Evolutionary conservation across 2,888 invertebrate genomes (phyloP).

Genomic region (Odontomyia ornata): DNA sequence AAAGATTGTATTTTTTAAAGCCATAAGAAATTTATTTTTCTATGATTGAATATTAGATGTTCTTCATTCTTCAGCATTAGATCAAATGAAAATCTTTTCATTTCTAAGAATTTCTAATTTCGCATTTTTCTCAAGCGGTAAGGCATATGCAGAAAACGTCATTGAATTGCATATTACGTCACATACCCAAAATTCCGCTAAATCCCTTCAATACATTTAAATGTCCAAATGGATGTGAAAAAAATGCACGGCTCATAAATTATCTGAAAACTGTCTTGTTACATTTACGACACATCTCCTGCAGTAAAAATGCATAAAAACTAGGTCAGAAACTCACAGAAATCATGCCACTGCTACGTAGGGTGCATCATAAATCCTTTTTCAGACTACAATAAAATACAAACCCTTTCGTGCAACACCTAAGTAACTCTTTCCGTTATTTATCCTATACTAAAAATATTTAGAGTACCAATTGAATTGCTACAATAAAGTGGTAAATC

Average conservation of each 20-base stretch:
- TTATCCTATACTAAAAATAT: conserved; percentile 14
- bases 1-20: too few relatives aligned
- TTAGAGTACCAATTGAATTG: conserved; percentile 17
- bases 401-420: conserved; percentile 18
- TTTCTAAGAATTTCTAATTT: too few relatives aligned
- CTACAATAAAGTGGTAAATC: conserved; percentile 42
- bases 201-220: too few relatives aligned
- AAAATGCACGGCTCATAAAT: conserved; percentile 1
- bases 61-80: too few relatives aligned
- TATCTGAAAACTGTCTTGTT: neutral
- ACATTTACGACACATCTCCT: neutral
- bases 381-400: neutral
- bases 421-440: conserved; percentile 9
- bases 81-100: too few relatives aligned
- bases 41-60: too few relatives aligned
- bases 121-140: too few relatives aligned
- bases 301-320: conserved; percentile 25
- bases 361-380: conserved; percentile 30
- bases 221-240: too few relatives aligned
- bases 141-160: too few relatives aligned
- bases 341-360: neutral
- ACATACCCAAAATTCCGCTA: too few relatives aligned
- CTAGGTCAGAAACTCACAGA: conserved; percentile 12
- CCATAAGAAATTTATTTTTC: too few relatives aligned
- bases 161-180: too few relatives aligned